These are phyloP conservation scores for Taurulus bubalis DNA, from an alignment of 2,113 vertebrate species.

Conservation along the genomic window DNA sequence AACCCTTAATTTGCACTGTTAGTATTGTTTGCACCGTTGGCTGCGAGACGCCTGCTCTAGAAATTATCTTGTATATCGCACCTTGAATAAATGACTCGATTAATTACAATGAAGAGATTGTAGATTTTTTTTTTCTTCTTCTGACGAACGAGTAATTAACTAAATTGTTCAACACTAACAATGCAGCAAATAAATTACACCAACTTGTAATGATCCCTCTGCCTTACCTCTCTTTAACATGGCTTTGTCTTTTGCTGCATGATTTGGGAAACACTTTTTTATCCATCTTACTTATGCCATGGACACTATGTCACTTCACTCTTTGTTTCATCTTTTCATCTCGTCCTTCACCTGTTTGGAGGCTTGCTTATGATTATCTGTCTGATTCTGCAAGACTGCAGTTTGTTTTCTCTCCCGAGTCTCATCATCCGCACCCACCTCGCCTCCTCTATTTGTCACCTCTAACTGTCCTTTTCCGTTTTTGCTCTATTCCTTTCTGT, in stretches of 20 bases:
- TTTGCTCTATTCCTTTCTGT: slow-evolving; percentile 1
- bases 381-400: neutral
- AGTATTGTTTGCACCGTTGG: neutral
- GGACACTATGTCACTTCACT: neutral
- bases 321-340: neutral
- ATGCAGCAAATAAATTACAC: no score
- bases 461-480: slow-evolving; percentile 20
- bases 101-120: neutral
- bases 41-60: neutral
- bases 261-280: neutral
- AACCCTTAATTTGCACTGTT: neutral
- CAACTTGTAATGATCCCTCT: neutral
- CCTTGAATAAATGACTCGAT: neutral
- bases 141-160: neutral
- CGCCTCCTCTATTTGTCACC: slow-evolving; percentile 7
- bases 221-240: neutral
- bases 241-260: neutral
- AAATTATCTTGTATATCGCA: neutral
- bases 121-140: neutral
- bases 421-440: slow-evolving; percentile 3
- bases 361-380: slow-evolving; percentile 18
- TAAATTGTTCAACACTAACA: neutral
- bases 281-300: neutral
- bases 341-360: neutral
- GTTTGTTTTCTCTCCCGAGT: neutral